Conservation (phyloP, 2,888 invertebrate genomes). For the Isotomurus palustris region DNA sequence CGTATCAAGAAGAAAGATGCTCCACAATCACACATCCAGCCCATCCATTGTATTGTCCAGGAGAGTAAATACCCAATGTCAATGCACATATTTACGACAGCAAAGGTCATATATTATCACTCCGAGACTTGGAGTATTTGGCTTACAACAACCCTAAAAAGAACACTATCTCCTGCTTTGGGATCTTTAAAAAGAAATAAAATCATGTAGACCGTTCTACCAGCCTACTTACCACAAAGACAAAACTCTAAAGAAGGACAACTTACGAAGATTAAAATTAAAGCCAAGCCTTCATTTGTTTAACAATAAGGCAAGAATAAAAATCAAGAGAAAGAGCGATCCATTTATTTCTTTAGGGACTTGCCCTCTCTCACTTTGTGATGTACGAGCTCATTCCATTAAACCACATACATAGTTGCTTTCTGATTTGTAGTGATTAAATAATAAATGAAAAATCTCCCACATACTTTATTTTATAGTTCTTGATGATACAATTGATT, state of each 20-base stretch:
- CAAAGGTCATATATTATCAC: slow-evolving; percentile 2
- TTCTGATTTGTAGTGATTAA: no score
- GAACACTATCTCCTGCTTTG: neutral
- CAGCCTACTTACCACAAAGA: slow-evolving; percentile 29
- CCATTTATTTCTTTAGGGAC: no score
- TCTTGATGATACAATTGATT: no score
- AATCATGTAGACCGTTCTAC: neutral
- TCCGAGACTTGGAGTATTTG: neutral
- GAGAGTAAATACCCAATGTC: neutral
- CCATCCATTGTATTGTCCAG: slow-evolving; percentile 34
- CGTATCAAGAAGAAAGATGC: slow-evolving; percentile 14
- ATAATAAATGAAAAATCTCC: no score
- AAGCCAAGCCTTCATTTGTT: slow-evolving; percentile 31
- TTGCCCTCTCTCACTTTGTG: no score
- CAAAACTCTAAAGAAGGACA: slow-evolving; percentile 28
- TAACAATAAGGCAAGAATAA: slow-evolving; percentile 12
- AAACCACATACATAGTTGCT: no score
- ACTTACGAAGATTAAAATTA: slow-evolving; percentile 4
- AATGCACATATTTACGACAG: neutral
- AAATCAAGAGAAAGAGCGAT: no score
- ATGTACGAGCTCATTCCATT: no score
- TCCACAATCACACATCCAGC: slow-evolving; percentile 44
- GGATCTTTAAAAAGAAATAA: neutral
- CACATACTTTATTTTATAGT: no score
- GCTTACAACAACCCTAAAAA: neutral